Evolutionary conservation across 2,797 vertebrate genomes (phyloP).

Genomic region (Sciurus carolinensis): DNA sequence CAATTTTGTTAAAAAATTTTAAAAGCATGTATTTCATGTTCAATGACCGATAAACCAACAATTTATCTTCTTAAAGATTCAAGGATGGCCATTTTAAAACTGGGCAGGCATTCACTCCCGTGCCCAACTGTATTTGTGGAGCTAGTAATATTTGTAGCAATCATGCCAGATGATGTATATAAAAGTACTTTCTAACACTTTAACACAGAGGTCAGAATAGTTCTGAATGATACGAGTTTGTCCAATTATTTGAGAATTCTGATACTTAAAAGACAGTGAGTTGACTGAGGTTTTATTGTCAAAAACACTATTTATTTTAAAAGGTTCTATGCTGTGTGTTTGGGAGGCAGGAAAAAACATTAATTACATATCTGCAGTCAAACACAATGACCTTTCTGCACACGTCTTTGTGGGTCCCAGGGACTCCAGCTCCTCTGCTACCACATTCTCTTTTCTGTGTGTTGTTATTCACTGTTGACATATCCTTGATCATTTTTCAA

Average conservation of each 20-base stretch:
- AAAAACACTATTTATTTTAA: conserved; percentile 53
- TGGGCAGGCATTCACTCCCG: not conserved
- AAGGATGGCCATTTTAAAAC: not conserved
- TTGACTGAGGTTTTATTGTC: conserved; percentile 32
- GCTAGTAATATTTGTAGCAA: not conserved
- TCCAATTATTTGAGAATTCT: conserved; percentile 42
- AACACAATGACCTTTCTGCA: not conserved
- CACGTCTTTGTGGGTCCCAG: not conserved
- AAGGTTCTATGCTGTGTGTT: not conserved
- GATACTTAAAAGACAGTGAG: conserved; percentile 30
- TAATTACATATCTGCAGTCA: not conserved
- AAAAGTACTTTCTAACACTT: not conserved
- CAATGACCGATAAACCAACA: not conserved
- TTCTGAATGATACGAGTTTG: not conserved
- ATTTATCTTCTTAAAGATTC: not conserved
- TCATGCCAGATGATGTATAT: not conserved
- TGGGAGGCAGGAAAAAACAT: not conserved
- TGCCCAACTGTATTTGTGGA: not conserved
- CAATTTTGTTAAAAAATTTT: conserved; percentile 17
- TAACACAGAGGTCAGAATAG: not conserved
- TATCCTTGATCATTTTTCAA: not conserved
- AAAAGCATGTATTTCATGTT: not conserved
- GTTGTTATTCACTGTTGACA: not conserved
- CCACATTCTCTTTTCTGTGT: not conserved
- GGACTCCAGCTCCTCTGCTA: not conserved